These are phyloP conservation scores for Argyresthia albistria DNA, from an alignment of 2,888 invertebrate genomes.

Conservation along the genomic window DNA sequence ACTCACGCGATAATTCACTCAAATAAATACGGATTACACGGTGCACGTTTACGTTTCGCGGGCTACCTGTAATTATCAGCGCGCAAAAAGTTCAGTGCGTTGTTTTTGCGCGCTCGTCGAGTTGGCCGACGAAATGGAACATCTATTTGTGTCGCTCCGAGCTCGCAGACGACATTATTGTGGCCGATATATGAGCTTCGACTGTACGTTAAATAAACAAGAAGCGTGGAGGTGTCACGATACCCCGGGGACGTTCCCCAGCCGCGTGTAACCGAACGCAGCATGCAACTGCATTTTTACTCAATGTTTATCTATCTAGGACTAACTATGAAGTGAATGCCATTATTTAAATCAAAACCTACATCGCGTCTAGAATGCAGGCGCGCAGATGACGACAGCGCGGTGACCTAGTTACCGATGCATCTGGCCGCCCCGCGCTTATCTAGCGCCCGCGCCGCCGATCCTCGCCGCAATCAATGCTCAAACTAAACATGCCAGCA, in stretches of 20 bases:
- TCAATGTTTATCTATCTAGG: no score
- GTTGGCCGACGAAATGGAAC: conserved; percentile 64
- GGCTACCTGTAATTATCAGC: background rate
- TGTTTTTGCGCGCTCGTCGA: conserved; percentile 51
- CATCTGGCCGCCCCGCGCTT: conserved; percentile 39
- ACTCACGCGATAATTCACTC: no score
- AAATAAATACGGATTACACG: no score
- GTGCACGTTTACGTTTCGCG: no score
- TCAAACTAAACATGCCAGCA: background rate
- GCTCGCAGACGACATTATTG: conserved; percentile 58
- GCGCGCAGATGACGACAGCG: conserved; percentile 40
- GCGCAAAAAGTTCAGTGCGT: conserved; percentile 22
- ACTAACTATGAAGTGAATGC: background rate
- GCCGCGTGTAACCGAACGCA: background rate
- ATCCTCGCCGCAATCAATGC: conserved; percentile 11
- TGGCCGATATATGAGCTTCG: conserved; percentile 5
- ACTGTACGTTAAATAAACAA: conserved; percentile 1
- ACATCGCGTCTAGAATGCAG: background rate
- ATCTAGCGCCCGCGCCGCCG: conserved; percentile 28
- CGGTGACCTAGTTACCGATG: conserved; percentile 54
- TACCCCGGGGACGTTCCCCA: background rate
- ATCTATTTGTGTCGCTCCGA: conserved; percentile 66
- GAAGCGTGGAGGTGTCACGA: background rate
- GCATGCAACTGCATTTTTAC: background rate
- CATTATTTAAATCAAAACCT: background rate